Evolutionary conservation across 2,888 invertebrate genomes (phyloP).

Genomic region (Plemyria rubiginata): DNA sequence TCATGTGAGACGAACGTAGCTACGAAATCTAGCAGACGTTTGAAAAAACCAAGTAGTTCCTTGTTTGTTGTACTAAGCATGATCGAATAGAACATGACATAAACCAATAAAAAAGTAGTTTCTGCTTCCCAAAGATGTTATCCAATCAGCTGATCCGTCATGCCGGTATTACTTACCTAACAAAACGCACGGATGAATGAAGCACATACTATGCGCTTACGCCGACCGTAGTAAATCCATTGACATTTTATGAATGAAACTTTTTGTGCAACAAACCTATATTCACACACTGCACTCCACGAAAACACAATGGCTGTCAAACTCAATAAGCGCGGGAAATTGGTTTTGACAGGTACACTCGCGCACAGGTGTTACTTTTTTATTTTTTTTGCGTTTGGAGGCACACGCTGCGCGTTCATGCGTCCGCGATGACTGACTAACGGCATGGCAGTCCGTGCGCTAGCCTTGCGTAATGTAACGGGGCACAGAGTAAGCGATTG

Average conservation of each 20-base stretch:
- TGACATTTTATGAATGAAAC: conserved; percentile 72
- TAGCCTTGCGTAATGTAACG: conserved; percentile 79
- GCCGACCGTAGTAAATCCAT: conserved; percentile 66
- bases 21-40: neutral
- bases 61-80: conserved; percentile 3
- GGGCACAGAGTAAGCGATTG: conserved; percentile 76
- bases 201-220: conserved; percentile 60
- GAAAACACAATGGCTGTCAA: conserved; percentile 32
- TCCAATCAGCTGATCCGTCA: conserved; percentile 57
- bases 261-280: conserved; percentile 47
- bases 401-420: conserved; percentile 62
- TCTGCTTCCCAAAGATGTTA: conserved; percentile 22
- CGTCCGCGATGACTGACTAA: conserved; percentile 70
- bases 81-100: conserved; percentile 15
- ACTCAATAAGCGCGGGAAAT: conserved; percentile 34
- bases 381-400: conserved; percentile 50
- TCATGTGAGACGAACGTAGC: conserved; percentile 15
- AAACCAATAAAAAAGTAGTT: conserved; percentile 21
- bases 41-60: conserved; percentile 13
- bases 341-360: conserved; percentile 51
- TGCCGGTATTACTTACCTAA: conserved; percentile 63
- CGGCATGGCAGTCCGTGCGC: conserved; percentile 65
- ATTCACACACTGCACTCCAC: conserved; percentile 41
- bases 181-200: conserved; percentile 65
- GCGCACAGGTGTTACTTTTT: conserved; percentile 48